Evolutionary conservation across 2,797 vertebrate species (phyloP).

Genomic region (Halcyon leucocephala): DNA sequence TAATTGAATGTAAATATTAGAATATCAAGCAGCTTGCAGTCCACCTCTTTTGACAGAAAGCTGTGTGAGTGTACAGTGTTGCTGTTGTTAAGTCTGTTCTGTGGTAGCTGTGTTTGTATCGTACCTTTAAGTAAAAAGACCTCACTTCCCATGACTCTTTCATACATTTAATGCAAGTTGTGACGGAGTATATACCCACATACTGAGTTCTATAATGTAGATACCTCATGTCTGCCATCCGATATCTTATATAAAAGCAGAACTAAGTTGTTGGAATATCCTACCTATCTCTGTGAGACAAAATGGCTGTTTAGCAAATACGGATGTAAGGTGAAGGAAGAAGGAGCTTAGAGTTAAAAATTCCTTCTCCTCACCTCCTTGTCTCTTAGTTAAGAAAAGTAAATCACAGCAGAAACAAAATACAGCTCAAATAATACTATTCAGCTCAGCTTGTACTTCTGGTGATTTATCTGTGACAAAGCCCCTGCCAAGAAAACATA

Average conservation of each 20-base stretch:
- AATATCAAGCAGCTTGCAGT: neutral
- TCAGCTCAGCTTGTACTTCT: neutral
- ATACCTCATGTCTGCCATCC: neutral
- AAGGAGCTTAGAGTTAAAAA: neutral
- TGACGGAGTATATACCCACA: neutral
- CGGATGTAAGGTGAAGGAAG: neutral
- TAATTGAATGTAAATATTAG: slow-evolving; percentile 23
- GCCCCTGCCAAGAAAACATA: neutral
- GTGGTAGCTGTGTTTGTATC: neutral
- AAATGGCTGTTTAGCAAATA: neutral
- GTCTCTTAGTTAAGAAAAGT: neutral
- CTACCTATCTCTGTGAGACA: neutral
- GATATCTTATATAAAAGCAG: neutral
- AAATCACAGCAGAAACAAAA: neutral
- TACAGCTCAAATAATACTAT: neutral
- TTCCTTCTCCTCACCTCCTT: neutral
- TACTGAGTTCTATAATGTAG: neutral
- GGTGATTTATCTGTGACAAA: neutral
- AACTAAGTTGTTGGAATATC: neutral
- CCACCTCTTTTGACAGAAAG: neutral
- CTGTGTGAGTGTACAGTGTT: neutral
- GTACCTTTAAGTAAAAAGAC: neutral
- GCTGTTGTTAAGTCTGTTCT: neutral
- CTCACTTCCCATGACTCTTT: neutral
- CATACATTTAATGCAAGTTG: neutral